Evolutionary conservation across 2,888 invertebrate species (phyloP), one percentile per base, ranked within the genome.

Genomic region (Microplitis deprimator): DNA sequence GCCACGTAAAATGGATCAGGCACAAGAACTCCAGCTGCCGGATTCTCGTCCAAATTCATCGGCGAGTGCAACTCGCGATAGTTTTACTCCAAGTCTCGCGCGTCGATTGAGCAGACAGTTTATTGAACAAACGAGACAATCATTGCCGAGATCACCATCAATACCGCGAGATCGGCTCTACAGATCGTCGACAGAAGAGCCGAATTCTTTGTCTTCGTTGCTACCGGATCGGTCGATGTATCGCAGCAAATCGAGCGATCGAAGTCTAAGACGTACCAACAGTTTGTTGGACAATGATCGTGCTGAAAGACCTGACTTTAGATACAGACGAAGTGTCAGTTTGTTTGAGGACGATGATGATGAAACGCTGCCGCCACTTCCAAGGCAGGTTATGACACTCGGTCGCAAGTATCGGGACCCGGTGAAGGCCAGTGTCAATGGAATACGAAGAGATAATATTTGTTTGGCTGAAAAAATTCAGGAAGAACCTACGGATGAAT

Each of bases 61-160:
- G 13, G 13, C 50, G 10, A 65, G 50, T 16, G n/a, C 13, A 20
- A 59, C 6, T 41, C 73, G 64, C 38, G 85, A 86, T 68, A 87
- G 79, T 78, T 89, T 88, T 78, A 90, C 90, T 50, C 90, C 90
- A 29, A 86, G 88, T 77, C 79, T 90, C 77, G 87, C 90, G 60
- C 84, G 87, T 13, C 83, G 90, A 8, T 79, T 90, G 80, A 88
- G 88, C 78, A 85, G 87, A 10, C 88, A 88, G 65, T 87, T 89
- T 79, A 86, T 87, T 81, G 89, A 89, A 79, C 86, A 87, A 76
- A 87, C 87, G 13, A 81, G 88, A n/a, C 87, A 86, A 65, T 82
- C 87, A 1, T 76, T 87, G 70, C 86, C 87, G 5, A 79, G 87
- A 16, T 88, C 89, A 6, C 86, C 85, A 0, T 88, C 88, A 6